A percentile compares a stretch with the other conserved stretches of the same genome.
Conservation (phyloP, 2,797 vertebrate species). For the Pseudomugil tenellus region DNA sequence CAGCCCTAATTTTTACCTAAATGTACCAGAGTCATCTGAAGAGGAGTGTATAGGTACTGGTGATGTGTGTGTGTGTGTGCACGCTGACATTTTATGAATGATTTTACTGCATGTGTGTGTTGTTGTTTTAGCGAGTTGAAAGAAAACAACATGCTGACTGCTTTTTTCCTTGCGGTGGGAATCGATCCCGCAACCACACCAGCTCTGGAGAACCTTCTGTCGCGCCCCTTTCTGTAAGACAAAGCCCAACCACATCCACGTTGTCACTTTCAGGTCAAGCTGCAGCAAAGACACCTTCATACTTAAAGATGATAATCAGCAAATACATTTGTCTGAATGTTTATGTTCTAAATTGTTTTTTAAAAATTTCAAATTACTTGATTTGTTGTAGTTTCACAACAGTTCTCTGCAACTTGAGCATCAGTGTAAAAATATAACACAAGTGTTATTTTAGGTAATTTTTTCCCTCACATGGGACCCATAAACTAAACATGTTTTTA, state of each 20-base stretch:
- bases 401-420: not conserved
- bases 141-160: conserved; percentile 80
- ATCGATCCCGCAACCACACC: conserved; percentile 79
- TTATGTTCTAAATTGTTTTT: not conserved
- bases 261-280: conserved; percentile 55
- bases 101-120: conserved; percentile 53
- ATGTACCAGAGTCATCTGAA: not conserved
- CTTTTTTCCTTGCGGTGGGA: conserved; percentile 85
- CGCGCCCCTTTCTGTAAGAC: conserved; percentile 83
- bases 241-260: not conserved
- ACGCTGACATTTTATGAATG: conserved; percentile 13
- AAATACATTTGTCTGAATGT: not conserved
- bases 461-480: not conserved
- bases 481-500: not conserved
- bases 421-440: not conserved
- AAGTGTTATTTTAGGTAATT: not conserved
- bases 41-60: not conserved
- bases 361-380: not conserved
- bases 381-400: not conserved
- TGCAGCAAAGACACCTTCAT: conserved; percentile 19
- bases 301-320: not conserved
- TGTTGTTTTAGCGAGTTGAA: conserved; percentile 83
- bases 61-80: conserved; percentile 20
- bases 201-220: conserved; percentile 82
- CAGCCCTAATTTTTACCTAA: not conserved